Evolutionary conservation across 2,888 invertebrate species (phyloP), one percentile per base, ranked within the genome.

Genomic region (Drosophila glabriapex): DNA sequence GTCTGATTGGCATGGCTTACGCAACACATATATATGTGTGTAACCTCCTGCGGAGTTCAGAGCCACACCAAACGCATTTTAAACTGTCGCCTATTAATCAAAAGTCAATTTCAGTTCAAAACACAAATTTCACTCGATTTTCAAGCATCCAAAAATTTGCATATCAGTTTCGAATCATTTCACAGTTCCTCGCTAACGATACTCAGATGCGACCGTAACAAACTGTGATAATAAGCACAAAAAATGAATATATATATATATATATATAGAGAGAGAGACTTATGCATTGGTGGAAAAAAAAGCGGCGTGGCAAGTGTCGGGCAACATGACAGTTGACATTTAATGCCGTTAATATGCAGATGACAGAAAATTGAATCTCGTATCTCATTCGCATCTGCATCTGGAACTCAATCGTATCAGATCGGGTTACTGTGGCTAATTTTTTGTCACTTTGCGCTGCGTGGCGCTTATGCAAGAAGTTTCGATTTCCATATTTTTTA

Each of bases 91-190:
- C 53, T 55, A 80, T 82, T 72, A 73, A 80, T 82, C 75, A 80
- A 75, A 62, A 69, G 22, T 61, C 72, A 60, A 65, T 67, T 61
- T 74, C 53, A 49, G 43, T 67, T n/a, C 25, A 31, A 58, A 54
- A n/a, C 64, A 43, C 53, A 74, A 74, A 73, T 80, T 82, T 81
- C 78, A 65, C 79, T 79, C 61, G 68, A 76, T 80, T 76, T 62
- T 66, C 25, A 66, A 41, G 33, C 39, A 46, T 10, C 16, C 22
- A 31, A 33, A 33, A 62, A 89, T 86, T 80, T 89, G 85, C 86
- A 89, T 86, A 86, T 87, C 90, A 75, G 72, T 64, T 74, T 66
- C 69, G 70, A 79, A 67, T 82, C 76, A 76, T 66, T 84, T 86
- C 77, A 87, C 84, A 82, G 88, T 73, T 84, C 64, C 80, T 77